phyloP scores from a whole-genome alignment of 2,888 invertebrate species.

The Dinocampus coccinellae region DNA sequence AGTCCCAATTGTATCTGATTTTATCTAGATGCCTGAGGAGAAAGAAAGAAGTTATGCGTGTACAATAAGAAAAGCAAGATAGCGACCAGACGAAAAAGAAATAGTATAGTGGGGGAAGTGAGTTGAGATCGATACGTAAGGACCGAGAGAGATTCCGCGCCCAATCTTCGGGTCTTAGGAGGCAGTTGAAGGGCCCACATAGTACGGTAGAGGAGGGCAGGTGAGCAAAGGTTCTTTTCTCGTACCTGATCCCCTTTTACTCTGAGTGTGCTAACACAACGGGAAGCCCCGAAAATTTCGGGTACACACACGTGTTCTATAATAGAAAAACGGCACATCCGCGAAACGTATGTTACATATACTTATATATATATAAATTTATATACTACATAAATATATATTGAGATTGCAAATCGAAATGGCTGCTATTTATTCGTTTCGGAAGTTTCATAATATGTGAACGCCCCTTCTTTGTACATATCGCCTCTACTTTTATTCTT shows the following conservation, averaged over 20 bases:
- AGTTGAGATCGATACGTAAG: conserved; percentile 30
- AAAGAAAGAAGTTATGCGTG: background rate
- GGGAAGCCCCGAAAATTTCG: conserved; percentile 18
- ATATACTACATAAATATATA: background rate
- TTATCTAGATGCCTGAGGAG: background rate
- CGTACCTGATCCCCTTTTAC: conserved; percentile 41
- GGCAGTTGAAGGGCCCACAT: conserved; percentile 42
- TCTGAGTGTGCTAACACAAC: conserved; percentile 34
- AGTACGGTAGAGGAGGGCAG: conserved; percentile 49
- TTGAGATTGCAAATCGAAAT: conserved; percentile 24
- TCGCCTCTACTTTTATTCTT: background rate
- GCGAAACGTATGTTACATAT: conserved; percentile 18
- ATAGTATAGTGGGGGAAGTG: background rate
- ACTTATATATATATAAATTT: background rate
- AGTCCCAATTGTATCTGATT: conserved; percentile 2
- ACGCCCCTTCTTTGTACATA: background rate
- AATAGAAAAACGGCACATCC: conserved; percentile 18
- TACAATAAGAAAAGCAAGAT: conserved; percentile 26
- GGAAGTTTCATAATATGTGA: background rate
- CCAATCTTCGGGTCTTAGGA: conserved; percentile 34
- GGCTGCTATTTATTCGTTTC: conserved; percentile 19
- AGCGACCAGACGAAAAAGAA: conserved; percentile 13
- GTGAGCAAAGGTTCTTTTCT: conserved; percentile 42
- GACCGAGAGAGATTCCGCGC: conserved; percentile 16
- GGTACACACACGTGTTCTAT: conserved; percentile 16